Percentiles rank a stretch among this genome's conserved stretches.
phyloP scores from a whole-genome alignment of 2,113 vertebrate species.

The Platysternon megacephalum region DNA sequence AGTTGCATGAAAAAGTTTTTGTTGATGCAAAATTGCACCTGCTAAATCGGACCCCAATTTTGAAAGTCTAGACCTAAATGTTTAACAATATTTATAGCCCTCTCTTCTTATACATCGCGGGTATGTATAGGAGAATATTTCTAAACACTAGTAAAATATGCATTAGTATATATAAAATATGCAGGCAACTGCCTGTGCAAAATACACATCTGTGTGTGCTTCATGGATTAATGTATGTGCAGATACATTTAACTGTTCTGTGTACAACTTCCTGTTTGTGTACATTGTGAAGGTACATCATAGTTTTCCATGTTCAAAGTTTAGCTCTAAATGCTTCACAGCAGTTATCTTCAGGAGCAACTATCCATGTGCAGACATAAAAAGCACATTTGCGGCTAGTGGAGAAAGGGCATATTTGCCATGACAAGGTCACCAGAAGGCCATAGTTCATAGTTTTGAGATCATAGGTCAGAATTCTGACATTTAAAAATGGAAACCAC shows the following conservation, averaged over 20 bases:
- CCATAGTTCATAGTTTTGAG: neutral
- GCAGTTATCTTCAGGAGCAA: neutral
- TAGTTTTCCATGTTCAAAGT: neutral
- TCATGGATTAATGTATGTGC: neutral
- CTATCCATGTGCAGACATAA: neutral
- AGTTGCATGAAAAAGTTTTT: neutral
- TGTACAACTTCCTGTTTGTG: fast-evolving
- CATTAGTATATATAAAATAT: neutral
- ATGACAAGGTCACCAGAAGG: neutral
- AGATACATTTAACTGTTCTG: neutral
- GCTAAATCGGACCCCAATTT: neutral
- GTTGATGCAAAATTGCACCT: neutral
- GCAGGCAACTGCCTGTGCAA: neutral
- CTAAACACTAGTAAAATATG: neutral
- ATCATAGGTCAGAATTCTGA: neutral
- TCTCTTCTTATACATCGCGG: neutral
- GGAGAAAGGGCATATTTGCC: neutral
- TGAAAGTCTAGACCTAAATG: neutral
- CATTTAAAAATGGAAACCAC: neutral
- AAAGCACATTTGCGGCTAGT: neutral
- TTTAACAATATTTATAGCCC: neutral
- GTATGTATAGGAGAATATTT: neutral
- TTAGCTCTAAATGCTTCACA: neutral
- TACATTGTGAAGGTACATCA: neutral
- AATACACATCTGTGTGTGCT: neutral